Conservation (phyloP, 2,113 vertebrate genomes). For the Macrotis lagotis region DNA sequence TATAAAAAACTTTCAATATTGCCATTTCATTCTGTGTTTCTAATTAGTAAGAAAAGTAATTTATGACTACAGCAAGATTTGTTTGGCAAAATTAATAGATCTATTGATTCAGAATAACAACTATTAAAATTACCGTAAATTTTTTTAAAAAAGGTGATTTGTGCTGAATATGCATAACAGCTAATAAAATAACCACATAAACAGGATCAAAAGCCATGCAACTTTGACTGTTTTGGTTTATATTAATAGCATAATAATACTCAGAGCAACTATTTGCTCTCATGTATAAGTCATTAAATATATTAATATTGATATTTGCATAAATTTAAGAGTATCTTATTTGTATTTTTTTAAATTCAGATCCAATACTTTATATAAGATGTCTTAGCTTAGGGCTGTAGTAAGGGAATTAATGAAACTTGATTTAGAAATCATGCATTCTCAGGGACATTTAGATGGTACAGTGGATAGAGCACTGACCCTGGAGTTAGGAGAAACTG, state of each 20-base stretch:
- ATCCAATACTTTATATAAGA: neutral
- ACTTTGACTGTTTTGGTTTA: neutral
- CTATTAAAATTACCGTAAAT: neutral
- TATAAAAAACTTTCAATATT: neutral
- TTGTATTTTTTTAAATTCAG: too few relatives aligned
- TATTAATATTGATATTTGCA: neutral
- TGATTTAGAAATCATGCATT: conserved; percentile 22
- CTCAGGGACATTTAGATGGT: too few relatives aligned
- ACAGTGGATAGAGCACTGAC: too few relatives aligned
- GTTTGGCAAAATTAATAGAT: neutral
- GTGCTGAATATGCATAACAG: neutral
- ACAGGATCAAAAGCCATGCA: neutral
- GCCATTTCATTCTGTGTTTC: neutral
- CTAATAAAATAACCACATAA: neutral
- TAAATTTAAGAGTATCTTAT: conserved; percentile 12
- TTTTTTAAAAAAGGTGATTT: neutral
- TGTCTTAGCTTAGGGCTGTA: conserved; percentile 5
- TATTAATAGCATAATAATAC: neutral
- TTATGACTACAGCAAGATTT: neutral
- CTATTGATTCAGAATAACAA: neutral
- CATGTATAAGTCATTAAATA: neutral
- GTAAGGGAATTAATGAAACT: conserved; percentile 33
- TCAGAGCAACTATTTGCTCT: neutral
- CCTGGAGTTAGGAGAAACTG: too few relatives aligned
- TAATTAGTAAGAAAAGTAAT: neutral